Percentiles rank a stretch among this genome's conserved stretches.
phyloP scores from a whole-genome alignment of 2,113 vertebrate genomes.

The Ranitomeya imitator region DNA sequence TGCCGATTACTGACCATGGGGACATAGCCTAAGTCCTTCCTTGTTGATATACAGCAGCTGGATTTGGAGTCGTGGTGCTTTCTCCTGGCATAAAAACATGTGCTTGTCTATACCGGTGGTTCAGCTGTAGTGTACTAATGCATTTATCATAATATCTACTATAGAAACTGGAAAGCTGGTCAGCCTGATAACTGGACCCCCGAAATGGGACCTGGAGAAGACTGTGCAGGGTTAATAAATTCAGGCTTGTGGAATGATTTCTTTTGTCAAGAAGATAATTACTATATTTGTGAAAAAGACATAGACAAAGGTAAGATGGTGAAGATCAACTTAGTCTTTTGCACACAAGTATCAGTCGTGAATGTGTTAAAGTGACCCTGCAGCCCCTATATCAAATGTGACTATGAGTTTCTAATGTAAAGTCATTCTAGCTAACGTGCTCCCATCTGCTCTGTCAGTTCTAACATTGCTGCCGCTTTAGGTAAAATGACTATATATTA shows the following conservation, averaged over 20 bases:
- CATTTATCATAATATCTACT: not conserved
- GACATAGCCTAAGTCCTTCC: not conserved
- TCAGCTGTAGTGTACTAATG: not conserved
- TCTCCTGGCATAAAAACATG: not conserved
- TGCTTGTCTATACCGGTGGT: not conserved
- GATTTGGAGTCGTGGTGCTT: not conserved
- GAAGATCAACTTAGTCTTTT: not conserved
- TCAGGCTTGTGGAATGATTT: conserved; percentile 92
- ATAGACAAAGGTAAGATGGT: conserved; percentile 74
- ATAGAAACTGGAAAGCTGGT: conserved; percentile 89
- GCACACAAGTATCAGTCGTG: not conserved
- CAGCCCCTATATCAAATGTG: no score
- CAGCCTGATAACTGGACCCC: conserved; percentile 94
- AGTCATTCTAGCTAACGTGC: no score
- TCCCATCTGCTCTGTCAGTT: no score
- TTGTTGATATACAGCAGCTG: not conserved
- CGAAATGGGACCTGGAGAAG: conserved; percentile 80
- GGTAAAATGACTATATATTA: no score
- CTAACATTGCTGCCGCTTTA: no score
- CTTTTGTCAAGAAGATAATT: conserved; percentile 86
- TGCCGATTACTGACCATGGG: no score
- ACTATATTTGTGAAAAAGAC: conserved; percentile 89
- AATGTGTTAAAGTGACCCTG: no score
- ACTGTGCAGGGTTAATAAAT: conserved; percentile 85
- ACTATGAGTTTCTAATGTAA: no score